Base-by-base conservation (phyloP, 1,140 invertebrate species). In the Cataglyphis hispanica region DNA sequence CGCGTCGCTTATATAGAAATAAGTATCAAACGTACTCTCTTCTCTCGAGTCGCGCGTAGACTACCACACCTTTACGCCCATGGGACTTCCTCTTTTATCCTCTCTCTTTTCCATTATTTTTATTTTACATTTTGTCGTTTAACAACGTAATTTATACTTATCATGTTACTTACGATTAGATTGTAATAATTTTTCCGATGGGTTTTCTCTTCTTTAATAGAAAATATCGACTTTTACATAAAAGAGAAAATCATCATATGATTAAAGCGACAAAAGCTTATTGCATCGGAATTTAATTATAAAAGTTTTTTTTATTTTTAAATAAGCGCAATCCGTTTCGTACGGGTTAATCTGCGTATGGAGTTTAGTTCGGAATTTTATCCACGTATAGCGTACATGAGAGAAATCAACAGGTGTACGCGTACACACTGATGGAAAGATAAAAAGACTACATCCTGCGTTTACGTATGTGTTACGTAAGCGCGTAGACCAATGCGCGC, bases 391-490 rank as follows among this genome's bases (percentile, higher is more conserved):
- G 37, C 11, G 22, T 19, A 19, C 11, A 43, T 16, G 43, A 13
- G 40, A 16, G 78, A 46, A 11, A 83, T 74, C 61, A 83, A 83
- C 67, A 83, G 78, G 78, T 83, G 76, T n/a, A 67, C 75, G 27
- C 63, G 46, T 31, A 53, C 37, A 72, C 61, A 53, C 53, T 5
- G 40, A 72, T 13, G 53, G 8, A n/a, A 25, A 60, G 37, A 83
- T 37, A 83, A 83, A 83, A 83, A 83, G 53, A 63, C 53, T 4
- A 74, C 53, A 83, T 83, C 78, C 78, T 83, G 78, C 78, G 37
- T 81, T 81, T 72, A 81, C 50, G 37, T 31, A n/a, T 43, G 27
- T 22, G n/a, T 83, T 83, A 74, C 53, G 37, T 83, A 83, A 83
- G 3, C 34, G 34, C 13, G 22, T 25, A 58, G 2, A 31, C 1